phyloP scores from a whole-genome alignment of 2,113 vertebrate genomes.

The Gulo gulo region DNA sequence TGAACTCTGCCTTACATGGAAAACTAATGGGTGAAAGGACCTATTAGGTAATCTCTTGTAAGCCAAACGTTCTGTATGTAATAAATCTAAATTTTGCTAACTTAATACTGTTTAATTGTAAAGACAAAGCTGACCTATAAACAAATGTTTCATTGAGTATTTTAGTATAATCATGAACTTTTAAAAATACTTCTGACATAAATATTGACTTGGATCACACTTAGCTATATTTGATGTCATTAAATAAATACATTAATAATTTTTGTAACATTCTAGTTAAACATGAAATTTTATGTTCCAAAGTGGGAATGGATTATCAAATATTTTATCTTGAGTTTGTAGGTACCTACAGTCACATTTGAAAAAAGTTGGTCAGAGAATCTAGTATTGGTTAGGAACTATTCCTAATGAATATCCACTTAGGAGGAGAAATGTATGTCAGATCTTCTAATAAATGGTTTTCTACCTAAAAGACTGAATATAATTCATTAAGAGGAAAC shows the following conservation, averaged over 20 bases:
- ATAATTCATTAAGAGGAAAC: constrained; percentile 72
- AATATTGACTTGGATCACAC: constrained; percentile 3
- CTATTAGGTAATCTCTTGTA: constrained; percentile 12
- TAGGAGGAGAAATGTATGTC: constrained; percentile 48
- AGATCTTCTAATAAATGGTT: constrained; percentile 59
- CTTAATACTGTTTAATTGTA: neutral
- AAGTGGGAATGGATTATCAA: neutral
- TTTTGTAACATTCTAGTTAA: neutral
- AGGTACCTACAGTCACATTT: constrained; percentile 6
- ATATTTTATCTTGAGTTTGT: constrained; percentile 9
- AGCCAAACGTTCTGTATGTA: neutral
- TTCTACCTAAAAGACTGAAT: constrained; percentile 59
- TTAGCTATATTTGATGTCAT: neutral
- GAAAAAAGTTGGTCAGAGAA: neutral
- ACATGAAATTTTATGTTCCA: neutral
- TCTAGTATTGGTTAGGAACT: neutral
- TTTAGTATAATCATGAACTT: neutral
- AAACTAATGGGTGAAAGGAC: constrained; percentile 47
- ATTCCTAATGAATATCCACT: constrained; percentile 44
- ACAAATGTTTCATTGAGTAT: neutral
- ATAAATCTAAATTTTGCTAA: constrained; percentile 48
- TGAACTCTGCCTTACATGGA: constrained; percentile 79
- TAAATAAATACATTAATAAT: constrained; percentile 8
- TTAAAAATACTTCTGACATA: neutral
- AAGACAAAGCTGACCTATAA: neutral